Evolutionary conservation across 53 echinoderm and acorn worm species (phyloP).

Genomic region (Holothuria leucospilota): DNA sequence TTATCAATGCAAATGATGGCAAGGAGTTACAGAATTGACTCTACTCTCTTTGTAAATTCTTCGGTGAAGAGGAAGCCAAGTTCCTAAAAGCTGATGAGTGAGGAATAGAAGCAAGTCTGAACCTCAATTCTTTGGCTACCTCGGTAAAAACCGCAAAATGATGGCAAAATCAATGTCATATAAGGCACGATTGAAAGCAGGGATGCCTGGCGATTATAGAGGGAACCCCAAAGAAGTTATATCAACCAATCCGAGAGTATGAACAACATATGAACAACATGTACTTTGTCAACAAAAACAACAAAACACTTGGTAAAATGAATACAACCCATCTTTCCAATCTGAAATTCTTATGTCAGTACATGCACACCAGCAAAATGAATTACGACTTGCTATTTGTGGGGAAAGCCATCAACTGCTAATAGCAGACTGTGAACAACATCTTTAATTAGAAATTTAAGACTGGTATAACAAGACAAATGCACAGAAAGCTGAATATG

Average conservation of each 20-base stretch:
- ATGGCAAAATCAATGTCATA: not conserved
- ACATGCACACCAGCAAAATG: not conserved
- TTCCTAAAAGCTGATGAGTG: not conserved
- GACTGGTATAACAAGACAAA: too few relatives aligned
- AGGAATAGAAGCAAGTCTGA: not conserved
- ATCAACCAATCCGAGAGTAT: too few relatives aligned
- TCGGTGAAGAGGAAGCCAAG: not conserved
- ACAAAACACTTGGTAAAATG: too few relatives aligned
- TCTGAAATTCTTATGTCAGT: constrained; percentile 1
- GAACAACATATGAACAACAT: not conserved
- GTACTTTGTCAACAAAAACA: constrained; percentile 6
- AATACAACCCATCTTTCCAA: constrained; percentile 3
- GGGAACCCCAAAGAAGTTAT: not conserved
- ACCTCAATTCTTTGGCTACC: not conserved
- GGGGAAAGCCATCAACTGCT: not conserved
- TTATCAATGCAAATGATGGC: not conserved
- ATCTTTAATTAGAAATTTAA: too few relatives aligned
- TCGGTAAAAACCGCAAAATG: not conserved
- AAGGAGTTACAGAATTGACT: not conserved
- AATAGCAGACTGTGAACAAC: not conserved
- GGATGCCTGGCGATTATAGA: not conserved
- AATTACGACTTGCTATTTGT: not conserved
- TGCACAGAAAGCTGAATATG: too few relatives aligned
- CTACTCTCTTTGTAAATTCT: not conserved
- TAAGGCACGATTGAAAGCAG: not conserved